Percentiles rank a stretch among this genome's conserved stretches.
Conservation (phyloP, 2,113 vertebrate species). For the Sphaerodactylus townsendi region DNA sequence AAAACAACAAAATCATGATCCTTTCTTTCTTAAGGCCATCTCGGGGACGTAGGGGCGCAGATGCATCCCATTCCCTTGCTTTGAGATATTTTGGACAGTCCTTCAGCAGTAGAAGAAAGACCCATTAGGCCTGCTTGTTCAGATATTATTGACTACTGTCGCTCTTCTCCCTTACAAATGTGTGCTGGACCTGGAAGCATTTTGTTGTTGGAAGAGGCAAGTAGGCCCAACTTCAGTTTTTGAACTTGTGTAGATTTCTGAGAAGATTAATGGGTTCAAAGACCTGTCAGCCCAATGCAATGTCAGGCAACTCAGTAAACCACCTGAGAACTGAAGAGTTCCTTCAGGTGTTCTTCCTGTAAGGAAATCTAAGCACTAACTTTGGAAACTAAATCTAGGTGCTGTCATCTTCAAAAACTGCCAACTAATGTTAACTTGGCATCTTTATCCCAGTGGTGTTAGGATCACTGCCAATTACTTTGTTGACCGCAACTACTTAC, state of each 20-base stretch:
- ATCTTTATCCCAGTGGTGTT: too few relatives aligned
- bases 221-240: neutral
- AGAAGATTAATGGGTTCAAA: neutral
- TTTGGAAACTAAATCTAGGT: neutral
- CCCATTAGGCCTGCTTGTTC: neutral
- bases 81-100: neutral
- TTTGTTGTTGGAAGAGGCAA: neutral
- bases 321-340: neutral
- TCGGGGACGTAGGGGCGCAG: too few relatives aligned
- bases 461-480: too few relatives aligned
- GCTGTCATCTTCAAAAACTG: neutral
- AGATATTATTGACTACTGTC: neutral
- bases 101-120: neutral
- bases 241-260: neutral
- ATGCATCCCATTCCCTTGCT: neutral
- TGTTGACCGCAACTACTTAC: too few relatives aligned
- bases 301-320: neutral
- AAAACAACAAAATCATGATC: too few relatives aligned
- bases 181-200: neutral
- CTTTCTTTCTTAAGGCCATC: too few relatives aligned
- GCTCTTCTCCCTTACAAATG: neutral
- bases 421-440: neutral
- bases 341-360: neutral
- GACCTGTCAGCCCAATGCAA: neutral
- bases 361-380: neutral